Percentiles rank a stretch among this genome's conserved stretches.
These are phyloP conservation scores for Falcaria lacertinaria DNA, from an alignment of 2,888 invertebrate genomes.

Conservation along the genomic window DNA sequence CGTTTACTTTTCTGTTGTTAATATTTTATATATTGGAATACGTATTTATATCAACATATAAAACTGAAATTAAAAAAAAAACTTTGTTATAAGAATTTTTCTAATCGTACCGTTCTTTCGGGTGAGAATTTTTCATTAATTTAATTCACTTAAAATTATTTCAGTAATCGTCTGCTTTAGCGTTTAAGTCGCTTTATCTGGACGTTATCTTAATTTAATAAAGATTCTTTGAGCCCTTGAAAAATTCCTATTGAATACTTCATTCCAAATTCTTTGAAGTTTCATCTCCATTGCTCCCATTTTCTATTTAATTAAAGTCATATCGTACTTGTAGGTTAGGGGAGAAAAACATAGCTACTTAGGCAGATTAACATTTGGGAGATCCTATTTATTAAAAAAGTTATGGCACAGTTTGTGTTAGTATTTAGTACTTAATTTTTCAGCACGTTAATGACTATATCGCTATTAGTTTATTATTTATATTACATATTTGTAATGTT, in stretches of 20 bases:
- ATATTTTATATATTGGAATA: not conserved
- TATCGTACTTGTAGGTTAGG: not conserved
- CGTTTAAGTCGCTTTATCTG: constrained; percentile 1
- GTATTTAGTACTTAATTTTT: too few relatives aligned
- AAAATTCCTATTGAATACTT: constrained; percentile 14
- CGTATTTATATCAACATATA: too few relatives aligned
- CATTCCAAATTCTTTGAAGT: constrained; percentile 9
- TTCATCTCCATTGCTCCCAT: constrained; percentile 4
- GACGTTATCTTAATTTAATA: constrained; percentile 7
- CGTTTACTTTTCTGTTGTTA: not conserved
- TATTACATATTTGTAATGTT: too few relatives aligned
- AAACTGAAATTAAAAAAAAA: too few relatives aligned
- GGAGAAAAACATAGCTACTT: not conserved
- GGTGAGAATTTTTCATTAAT: too few relatives aligned
- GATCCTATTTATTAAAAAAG: too few relatives aligned
- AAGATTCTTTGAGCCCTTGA: constrained; percentile 7
- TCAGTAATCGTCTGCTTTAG: not conserved
- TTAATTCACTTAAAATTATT: too few relatives aligned
- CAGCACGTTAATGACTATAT: too few relatives aligned
- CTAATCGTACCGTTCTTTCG: too few relatives aligned
- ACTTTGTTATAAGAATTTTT: too few relatives aligned
- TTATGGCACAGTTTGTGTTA: too few relatives aligned
- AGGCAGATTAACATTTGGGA: not conserved
- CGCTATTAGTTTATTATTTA: too few relatives aligned
- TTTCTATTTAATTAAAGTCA: constrained; percentile 13